Conservation (phyloP, 2,797 vertebrate species). For the Trematocara caparti region DNA sequence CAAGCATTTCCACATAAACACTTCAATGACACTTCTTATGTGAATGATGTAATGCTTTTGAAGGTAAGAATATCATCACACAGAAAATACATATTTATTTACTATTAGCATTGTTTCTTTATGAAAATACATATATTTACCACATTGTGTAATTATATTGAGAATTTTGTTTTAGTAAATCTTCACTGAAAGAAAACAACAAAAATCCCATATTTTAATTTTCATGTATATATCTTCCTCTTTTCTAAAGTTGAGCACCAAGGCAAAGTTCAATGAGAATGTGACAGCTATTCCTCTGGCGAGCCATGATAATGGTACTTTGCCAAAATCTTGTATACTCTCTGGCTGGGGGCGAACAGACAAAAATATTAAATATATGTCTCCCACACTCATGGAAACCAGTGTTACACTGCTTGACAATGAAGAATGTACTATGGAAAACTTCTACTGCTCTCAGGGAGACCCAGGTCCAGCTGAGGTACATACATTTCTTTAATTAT, state of each 20-base stretch:
- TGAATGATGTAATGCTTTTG: conserved; percentile 51
- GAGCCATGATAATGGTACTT: fast-evolving
- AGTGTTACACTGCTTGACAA: conserved; percentile 19
- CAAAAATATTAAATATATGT: fast-evolving
- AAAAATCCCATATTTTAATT: fast-evolving
- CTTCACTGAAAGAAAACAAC: fast-evolving
- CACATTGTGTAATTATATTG: neutral
- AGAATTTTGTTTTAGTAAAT: neutral
- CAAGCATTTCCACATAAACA: neutral
- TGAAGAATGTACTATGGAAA: fast-evolving
- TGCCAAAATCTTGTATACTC: conserved; percentile 22
- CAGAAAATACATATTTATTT: neutral
- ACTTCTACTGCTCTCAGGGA: conserved; percentile 2
- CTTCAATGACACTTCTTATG: fast-evolving
- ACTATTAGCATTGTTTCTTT: fast-evolving
- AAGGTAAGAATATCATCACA: conserved; percentile 19
- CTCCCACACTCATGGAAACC: neutral
- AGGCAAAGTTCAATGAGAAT: neutral
- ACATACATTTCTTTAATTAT: neutral
- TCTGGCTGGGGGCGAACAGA: conserved; percentile 35
- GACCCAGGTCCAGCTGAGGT: neutral
- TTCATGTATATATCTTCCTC: neutral
- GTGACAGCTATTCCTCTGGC: conserved; percentile 24
- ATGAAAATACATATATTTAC: neutral
- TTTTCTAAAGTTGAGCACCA: conserved; percentile 27